Percentiles rank a stretch among this genome's conserved stretches.
phyloP scores from a whole-genome alignment of 92 coral and sea anemone species.

The Epizoanthus illoricatus region DNA sequence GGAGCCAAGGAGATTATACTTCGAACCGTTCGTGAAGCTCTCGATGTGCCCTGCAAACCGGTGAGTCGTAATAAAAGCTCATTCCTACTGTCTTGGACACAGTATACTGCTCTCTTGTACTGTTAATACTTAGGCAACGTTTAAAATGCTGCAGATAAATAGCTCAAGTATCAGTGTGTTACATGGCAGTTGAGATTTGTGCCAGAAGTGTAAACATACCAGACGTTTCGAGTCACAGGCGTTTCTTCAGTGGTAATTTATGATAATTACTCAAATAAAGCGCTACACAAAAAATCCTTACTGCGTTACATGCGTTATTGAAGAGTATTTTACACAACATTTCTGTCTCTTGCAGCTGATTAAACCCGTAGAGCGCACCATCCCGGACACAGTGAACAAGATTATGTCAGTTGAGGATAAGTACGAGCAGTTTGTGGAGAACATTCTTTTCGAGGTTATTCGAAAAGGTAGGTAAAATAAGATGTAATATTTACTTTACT shows the following conservation, averaged over 20 bases:
- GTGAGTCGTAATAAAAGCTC: slow-evolving; percentile 43
- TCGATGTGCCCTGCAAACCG: slow-evolving; percentile 69
- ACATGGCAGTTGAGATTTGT: too few relatives aligned
- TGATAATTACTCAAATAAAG: too few relatives aligned
- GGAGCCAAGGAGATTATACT: slow-evolving; percentile 48
- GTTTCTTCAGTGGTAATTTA: too few relatives aligned
- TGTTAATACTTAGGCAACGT: too few relatives aligned
- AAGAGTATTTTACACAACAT: neutral
- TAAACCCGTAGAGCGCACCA: slow-evolving; percentile 46
- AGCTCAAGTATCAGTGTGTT: too few relatives aligned
- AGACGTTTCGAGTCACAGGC: too few relatives aligned
- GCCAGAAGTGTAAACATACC: too few relatives aligned
- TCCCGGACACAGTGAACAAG: slow-evolving; percentile 77
- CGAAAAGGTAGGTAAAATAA: slow-evolving; percentile 61
- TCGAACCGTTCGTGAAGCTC: slow-evolving; percentile 44
- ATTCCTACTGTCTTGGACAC: neutral
- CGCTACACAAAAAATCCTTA: too few relatives aligned
- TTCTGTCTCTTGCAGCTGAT: slow-evolving; percentile 55
- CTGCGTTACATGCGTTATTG: too few relatives aligned
- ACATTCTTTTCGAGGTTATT: slow-evolving; percentile 59
- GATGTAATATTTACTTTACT: neutral
- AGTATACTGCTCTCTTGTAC: too few relatives aligned
- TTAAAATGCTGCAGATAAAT: too few relatives aligned
- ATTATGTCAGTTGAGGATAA: slow-evolving; percentile 81
- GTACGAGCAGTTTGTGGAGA: slow-evolving; percentile 79